These are phyloP conservation scores for Porites evermanni DNA, from an alignment of 92 coral and sea anemone genomes.

Conservation along the genomic window DNA sequence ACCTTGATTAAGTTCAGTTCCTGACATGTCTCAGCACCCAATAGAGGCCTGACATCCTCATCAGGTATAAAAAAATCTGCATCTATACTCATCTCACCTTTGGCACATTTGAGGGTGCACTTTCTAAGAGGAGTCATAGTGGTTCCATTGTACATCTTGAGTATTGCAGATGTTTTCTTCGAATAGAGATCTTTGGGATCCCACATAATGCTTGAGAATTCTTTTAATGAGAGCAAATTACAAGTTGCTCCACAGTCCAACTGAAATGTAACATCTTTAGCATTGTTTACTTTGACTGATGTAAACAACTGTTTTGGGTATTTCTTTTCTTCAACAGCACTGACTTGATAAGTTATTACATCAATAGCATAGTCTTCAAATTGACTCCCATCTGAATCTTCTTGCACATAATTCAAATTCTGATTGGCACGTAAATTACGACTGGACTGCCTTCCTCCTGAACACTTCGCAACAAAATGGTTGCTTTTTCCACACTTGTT, in stretches of 20 bases:
- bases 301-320: no score
- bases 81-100: constrained; percentile 5
- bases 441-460: constrained; percentile 15
- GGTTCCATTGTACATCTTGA: no score
- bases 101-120: background rate
- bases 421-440: background rate
- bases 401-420: constrained; percentile 4
- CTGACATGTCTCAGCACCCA: no score
- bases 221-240: background rate
- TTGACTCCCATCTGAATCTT: background rate
- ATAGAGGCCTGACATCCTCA: background rate
- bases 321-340: no score
- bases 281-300: no score
- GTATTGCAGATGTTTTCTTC: background rate
- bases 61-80: background rate
- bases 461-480: background rate
- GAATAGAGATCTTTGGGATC: background rate
- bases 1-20: no score
- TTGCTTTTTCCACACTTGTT: no score
- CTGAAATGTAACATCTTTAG: background rate
- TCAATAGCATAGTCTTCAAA: no score
- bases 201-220: background rate
- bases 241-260: background rate
- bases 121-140: no score
- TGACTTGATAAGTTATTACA: no score